Evolutionary conservation across 2,888 invertebrate genomes (phyloP).

Genomic region (Acanthosepion esculentum): DNA sequence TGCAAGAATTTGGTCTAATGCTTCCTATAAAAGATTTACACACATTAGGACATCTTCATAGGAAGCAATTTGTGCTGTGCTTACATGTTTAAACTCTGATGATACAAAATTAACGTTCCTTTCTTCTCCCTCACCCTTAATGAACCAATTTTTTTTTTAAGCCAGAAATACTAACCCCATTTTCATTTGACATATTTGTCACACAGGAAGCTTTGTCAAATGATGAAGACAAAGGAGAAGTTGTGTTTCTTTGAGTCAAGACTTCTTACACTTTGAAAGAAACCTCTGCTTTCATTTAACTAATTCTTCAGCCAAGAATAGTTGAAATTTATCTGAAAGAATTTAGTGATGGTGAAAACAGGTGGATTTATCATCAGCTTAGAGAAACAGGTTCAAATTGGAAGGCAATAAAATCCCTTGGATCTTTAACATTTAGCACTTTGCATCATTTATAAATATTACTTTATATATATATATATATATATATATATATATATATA

Average conservation of each 20-base stretch:
- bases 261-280: neutral
- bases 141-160: neutral
- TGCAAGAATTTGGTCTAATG: neutral
- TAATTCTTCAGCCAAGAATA: too few species aligned
- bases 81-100: neutral
- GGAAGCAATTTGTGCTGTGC: neutral
- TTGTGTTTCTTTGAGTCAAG: neutral
- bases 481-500: too few species aligned
- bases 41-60: neutral
- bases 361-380: too few species aligned
- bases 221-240: neutral
- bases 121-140: neutral
- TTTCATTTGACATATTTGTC: neutral
- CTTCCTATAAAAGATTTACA: too few species aligned
- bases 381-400: too few species aligned
- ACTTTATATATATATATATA: too few species aligned
- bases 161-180: neutral
- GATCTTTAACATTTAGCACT: too few species aligned
- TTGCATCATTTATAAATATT: too few species aligned
- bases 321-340: too few species aligned
- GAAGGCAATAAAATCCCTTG: too few species aligned
- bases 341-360: too few species aligned
- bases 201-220: neutral
- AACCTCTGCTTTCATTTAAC: too few species aligned
- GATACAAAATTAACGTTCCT: neutral